These are phyloP conservation scores for Branchellion lobata DNA, from an alignment of 2,888 invertebrate genomes.

Conservation along the genomic window DNA sequence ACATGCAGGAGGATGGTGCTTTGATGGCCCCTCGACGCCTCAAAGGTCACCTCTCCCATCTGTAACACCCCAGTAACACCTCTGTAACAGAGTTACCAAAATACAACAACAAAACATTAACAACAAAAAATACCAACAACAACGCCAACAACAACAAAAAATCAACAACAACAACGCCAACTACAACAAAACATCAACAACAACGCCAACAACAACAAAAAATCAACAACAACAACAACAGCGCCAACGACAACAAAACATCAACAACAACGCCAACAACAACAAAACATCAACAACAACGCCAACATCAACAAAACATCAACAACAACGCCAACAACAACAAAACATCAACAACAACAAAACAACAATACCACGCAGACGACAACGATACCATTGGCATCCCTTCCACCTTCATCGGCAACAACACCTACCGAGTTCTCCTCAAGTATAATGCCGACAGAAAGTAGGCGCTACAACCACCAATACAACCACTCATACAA, in stretches of 20 bases:
- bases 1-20: background rate
- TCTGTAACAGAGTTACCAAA: no score
- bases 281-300: background rate
- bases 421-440: background rate
- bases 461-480: slow-evolving; percentile 11
- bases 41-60: no score
- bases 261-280: slow-evolving; percentile 1
- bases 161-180: background rate
- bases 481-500: no score
- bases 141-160: no score
- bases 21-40: background rate
- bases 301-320: background rate
- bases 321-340: slow-evolving; percentile 6
- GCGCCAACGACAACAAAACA: no score
- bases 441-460: background rate
- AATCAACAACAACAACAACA: background rate
- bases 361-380: background rate
- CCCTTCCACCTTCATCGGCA: slow-evolving; percentile 31
- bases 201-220: background rate
- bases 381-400: slow-evolving; percentile 2
- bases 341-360: background rate
- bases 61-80: no score
- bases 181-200: background rate
- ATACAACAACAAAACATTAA: no score
- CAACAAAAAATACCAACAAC: no score